Base-by-base conservation (phyloP, 2,888 invertebrate species). In the Gasteruption jaculator region DNA sequence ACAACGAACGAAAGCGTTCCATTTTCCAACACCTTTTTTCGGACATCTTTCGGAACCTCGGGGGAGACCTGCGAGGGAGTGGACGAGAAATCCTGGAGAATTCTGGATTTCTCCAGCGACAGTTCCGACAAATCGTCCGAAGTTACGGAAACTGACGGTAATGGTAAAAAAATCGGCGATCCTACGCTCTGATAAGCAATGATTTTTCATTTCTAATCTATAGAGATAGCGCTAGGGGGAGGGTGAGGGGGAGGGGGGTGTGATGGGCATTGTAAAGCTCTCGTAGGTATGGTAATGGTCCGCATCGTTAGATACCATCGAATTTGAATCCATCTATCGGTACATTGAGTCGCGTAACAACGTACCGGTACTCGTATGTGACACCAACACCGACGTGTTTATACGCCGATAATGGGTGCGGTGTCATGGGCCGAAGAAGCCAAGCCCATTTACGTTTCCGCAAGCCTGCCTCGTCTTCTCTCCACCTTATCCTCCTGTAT, bases 401-500 rank as follows among this genome's bases (percentile, higher is more conserved):
- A 50, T 48, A 46, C 38, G 34, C 27, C 19, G 12, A 32, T 31
- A 33, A 58, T 65, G 64, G 69, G 70, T 56, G 69, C 58, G 63
- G 60, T 63, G 65, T 68, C 67, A 70, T 61, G 67, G 65, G 54
- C 63, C 57, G 54, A 52, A 60, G 62, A 55, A 56, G 69, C 68
- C 70, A 54, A 62, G 60, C 68, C 67, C 61, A 56, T n/a, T n/a
- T n/a, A n/a, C 54, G 57, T 61, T 64, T 65, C 65, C 65, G 66
- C 58, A 59, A 52, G 54, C 53, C 50, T 54, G 56, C 54, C 50
- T 53, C 55, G 50, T 62, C 61, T 60, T 58, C 57, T 52, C 58
- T 54, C 61, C 58, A 60, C 60, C 59, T 34, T 24, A 21, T 30
- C 14, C 25, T n/a, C 18, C 22, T 22, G 18, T n/a, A n/a, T n/a